phyloP scores from a whole-genome alignment of 37 sponge, comb jelly and placozoan genomes.

The Chondrosia reniformis region DNA sequence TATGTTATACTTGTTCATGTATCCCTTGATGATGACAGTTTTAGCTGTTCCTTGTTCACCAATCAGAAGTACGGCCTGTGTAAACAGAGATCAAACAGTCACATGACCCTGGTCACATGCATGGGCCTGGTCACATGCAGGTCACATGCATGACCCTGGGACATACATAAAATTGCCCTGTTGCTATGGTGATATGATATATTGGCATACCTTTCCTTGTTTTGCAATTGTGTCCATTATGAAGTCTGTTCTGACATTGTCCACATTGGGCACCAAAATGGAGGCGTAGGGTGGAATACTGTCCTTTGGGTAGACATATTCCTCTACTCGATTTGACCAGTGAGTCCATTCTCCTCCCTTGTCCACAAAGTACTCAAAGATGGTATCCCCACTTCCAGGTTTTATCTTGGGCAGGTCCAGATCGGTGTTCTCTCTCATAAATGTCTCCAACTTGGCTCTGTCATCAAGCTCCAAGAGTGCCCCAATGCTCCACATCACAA shows the following conservation, averaged over 20 bases:
- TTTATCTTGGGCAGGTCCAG: conserved; percentile 70
- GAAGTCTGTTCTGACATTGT: conserved; percentile 96
- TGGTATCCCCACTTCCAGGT: conserved; percentile 77
- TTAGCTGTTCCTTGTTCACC: conserved; percentile 99
- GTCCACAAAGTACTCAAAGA: conserved; percentile 95
- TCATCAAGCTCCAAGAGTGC: conserved; percentile 93
- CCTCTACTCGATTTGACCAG: conserved; percentile 82
- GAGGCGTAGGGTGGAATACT: conserved; percentile 83
- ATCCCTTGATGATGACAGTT: conserved; percentile 97
- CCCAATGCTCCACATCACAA: conserved; percentile 97
- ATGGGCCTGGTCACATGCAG: too few relatives aligned
- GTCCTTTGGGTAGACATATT: conserved; percentile 90
- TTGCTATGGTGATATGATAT: not conserved
- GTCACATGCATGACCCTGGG: not conserved
- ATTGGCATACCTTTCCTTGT: conserved; percentile 64
- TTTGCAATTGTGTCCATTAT: conserved; percentile 92
- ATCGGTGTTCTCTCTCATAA: conserved; percentile 69
- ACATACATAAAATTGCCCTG: not conserved
- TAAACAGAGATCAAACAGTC: not conserved
- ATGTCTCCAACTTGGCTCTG: conserved; percentile 88
- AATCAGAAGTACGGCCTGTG: conserved; percentile 80
- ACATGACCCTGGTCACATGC: too few relatives aligned
- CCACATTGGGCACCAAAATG: conserved; percentile 98
- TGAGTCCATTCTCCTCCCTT: conserved; percentile 86
- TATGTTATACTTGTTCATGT: conserved; percentile 83